Evolutionary conservation across 2,797 vertebrate species (phyloP).

Genomic region (Helostoma temminkii): DNA sequence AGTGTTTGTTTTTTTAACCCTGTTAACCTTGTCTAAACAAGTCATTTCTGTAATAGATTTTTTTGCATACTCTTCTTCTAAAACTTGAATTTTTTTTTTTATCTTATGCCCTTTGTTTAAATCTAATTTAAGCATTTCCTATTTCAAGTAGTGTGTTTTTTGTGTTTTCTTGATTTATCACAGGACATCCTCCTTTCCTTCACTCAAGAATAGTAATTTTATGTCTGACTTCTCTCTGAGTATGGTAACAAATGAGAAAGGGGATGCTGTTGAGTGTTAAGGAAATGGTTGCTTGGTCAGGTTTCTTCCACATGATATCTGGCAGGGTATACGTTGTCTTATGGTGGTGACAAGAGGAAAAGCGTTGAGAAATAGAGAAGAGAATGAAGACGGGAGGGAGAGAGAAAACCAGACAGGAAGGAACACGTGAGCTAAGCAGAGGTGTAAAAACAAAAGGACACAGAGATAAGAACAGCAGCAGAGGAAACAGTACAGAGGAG

Average conservation of each 20-base stretch:
- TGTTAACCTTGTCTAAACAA: neutral
- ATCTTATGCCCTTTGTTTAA: neutral
- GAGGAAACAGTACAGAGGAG: neutral
- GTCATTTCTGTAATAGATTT: neutral
- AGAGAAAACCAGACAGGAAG: neutral
- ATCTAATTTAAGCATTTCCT: neutral
- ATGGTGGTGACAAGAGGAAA: neutral
- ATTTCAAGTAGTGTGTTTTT: neutral
- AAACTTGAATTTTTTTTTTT: slow-evolving; percentile 1
- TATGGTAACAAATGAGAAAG: neutral
- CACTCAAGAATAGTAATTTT: neutral
- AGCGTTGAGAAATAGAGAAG: slow-evolving; percentile 19
- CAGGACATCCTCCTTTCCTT: slow-evolving; percentile 12
- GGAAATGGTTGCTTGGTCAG: slow-evolving; percentile 16
- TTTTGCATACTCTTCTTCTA: neutral
- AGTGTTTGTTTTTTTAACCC: slow-evolving; percentile 9
- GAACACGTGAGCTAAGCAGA: neutral
- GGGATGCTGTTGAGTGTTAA: neutral
- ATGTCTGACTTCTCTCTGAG: neutral
- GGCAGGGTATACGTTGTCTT: slow-evolving; percentile 12
- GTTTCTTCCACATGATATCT: slow-evolving; percentile 7
- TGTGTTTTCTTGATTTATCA: slow-evolving; percentile 1
- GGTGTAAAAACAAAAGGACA: slow-evolving; percentile 1
- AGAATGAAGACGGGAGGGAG: neutral
- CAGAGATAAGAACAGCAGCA: neutral